phyloP scores from a whole-genome alignment of 2,113 vertebrate genomes.

The Pseudopodoces humilis region DNA sequence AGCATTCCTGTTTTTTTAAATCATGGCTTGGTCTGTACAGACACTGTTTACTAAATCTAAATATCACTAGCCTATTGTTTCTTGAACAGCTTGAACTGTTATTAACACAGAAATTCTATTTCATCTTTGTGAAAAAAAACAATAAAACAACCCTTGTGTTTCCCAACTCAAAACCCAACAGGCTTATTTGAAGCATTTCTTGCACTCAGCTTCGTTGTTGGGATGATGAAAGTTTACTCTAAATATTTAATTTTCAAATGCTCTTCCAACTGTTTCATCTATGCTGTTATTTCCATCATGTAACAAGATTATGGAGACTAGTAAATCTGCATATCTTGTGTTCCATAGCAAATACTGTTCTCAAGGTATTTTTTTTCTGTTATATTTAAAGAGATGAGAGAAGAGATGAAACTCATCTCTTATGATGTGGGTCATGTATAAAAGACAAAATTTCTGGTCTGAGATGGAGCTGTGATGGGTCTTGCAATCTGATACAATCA shows the following conservation, averaged over 20 bases:
- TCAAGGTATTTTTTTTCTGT: constrained; percentile 18
- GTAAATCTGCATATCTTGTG: constrained; percentile 18
- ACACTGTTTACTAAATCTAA: constrained; percentile 47
- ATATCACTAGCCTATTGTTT: background rate
- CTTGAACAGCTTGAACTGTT: constrained; percentile 21
- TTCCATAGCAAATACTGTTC: constrained; percentile 11
- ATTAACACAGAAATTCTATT: background rate
- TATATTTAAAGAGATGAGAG: background rate
- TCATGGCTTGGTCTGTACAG: constrained; percentile 35
- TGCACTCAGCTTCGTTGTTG: constrained; percentile 4
- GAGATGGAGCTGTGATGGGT: constrained; percentile 36
- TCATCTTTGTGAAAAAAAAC: background rate
- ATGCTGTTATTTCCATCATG: background rate
- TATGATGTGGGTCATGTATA: background rate
- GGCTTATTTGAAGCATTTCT: background rate
- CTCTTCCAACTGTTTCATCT: background rate
- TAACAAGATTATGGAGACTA: constrained; percentile 2
- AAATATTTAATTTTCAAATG: background rate
- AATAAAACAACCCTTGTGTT: rapidly evolving
- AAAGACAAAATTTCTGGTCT: constrained; percentile 25
- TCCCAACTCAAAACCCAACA: background rate
- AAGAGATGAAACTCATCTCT: background rate
- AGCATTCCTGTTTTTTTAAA: constrained; percentile 1
- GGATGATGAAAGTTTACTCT: constrained; percentile 10
- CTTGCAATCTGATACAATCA: constrained; percentile 23